Evolutionary conservation across 2,888 invertebrate species (phyloP), one percentile per base, ranked within the genome.

Genomic region (Bruchidius siliquastri): DNA sequence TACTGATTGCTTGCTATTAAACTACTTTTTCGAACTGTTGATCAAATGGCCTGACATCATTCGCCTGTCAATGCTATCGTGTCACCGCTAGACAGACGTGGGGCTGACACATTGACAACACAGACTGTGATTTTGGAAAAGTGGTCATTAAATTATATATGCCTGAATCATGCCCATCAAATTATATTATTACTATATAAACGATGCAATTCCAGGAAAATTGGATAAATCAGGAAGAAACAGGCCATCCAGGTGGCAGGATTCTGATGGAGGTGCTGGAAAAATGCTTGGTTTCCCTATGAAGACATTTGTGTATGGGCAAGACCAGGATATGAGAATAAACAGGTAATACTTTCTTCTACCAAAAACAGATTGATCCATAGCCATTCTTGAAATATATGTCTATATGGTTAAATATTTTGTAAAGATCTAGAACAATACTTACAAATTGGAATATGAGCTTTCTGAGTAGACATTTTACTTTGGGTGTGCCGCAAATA

Each of bases 251-350:
- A 78, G 87, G 67, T 87, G 87, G 87, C 86, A 86, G 74, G 85
- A 86, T 75, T 80, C 83, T 18, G 83, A 84, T 21, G 80, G 84
- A 13, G 72, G 77, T 30, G 77, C 80, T 32, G 76, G 79, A 70
- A 77, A 78, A 68, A 76, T 76, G 69, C 22, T 79, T 6, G 75
- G 72, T 26, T 82, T 82, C 68, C 81, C 81, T 22, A 72, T 82
- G 10, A 83, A 82, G 76, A 81, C 82, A 6, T 85, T 84, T 76
- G 80, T 79, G 74, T 83, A 80, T 73, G 80, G 80, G 3, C 82
- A 84, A 71, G 87, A 87, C 79, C 86, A 86, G 75, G 87, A 87
- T 76, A 87, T 87, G 87, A 78, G 87, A 69, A 80, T 85, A 32
- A 84, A 78, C 75, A 84, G 84, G 84, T 84, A 68, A 68, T 6